These are phyloP conservation scores for Paralvinella palmiformis DNA, from an alignment of 1,140 invertebrate genomes.

Conservation along the genomic window DNA sequence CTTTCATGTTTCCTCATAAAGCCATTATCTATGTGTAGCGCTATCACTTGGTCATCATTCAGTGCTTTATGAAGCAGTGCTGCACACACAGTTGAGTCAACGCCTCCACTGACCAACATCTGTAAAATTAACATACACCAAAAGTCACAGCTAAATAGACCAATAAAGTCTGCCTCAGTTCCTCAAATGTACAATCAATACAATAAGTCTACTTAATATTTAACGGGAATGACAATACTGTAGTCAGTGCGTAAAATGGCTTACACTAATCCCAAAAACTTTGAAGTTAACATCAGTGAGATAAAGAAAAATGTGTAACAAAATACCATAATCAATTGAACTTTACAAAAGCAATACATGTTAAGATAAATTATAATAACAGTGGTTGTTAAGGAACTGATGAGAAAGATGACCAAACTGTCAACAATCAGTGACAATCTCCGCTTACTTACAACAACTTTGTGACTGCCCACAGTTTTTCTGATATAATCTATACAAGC, in stretches of 20 bases:
- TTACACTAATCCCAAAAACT: no score
- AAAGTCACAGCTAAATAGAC: neutral
- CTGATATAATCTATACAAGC: constrained; percentile 90
- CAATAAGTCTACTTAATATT: no score
- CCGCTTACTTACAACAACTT: constrained; percentile 77
- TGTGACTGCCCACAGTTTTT: constrained; percentile 81
- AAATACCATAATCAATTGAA: no score
- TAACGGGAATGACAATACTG: no score
- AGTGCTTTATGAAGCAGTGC: constrained; percentile 87
- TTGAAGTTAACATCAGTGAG: no score
- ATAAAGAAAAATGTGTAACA: no score
- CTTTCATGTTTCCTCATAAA: constrained; percentile 98
- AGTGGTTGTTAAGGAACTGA: no score
- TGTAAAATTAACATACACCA: constrained; percentile 44
- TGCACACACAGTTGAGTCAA: constrained; percentile 97
- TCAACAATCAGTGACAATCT: no score
- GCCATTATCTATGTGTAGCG: constrained; percentile 97
- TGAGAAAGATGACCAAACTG: no score
- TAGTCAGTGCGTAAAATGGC: no score
- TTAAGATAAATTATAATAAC: no score
- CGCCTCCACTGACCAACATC: constrained; percentile 91
- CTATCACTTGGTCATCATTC: constrained; percentile 82
- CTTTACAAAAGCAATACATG: no score
- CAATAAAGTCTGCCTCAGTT: neutral
- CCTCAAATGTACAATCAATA: neutral